Percentiles rank a stretch among this genome's conserved stretches.
These are phyloP conservation scores for Rattus rattus DNA, from an alignment of 2,113 vertebrate species.

Conservation along the genomic window DNA sequence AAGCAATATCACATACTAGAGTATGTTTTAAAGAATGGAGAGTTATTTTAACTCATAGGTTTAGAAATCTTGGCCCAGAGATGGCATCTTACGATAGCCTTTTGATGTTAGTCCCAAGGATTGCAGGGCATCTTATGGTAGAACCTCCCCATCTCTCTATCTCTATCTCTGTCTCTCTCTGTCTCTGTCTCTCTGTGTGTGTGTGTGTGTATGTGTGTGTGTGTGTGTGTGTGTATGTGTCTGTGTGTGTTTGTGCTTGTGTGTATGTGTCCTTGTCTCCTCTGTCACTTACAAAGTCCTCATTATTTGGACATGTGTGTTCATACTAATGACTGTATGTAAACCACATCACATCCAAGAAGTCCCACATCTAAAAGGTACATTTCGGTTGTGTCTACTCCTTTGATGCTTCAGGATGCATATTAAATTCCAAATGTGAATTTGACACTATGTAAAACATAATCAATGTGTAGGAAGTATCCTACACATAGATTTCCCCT, in stretches of 20 bases:
- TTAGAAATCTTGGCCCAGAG: no score
- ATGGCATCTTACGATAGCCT: not conserved
- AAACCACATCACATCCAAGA: not conserved
- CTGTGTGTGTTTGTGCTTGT: not conserved
- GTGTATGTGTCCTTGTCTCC: not conserved
- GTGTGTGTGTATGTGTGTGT: not conserved
- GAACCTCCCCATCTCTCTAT: not conserved
- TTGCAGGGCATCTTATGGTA: not conserved
- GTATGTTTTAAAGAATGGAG: not conserved
- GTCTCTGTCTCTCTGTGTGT: not conserved
- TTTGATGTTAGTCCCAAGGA: not conserved
- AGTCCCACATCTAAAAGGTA: not conserved
- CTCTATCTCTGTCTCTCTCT: not conserved
- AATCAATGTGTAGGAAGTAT: not conserved
- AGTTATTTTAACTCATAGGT: not conserved
- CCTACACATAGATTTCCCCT: not conserved
- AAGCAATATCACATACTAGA: not conserved
- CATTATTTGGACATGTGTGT: not conserved
- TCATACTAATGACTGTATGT: not conserved
- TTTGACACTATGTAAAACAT: not conserved
- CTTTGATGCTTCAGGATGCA: not conserved
- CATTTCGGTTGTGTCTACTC: not conserved
- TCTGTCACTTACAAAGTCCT: not conserved
- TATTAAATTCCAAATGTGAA: not conserved
- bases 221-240: not conserved